Base-by-base conservation (phyloP, 2,113 vertebrate species). In the Semnopithecus entellus region DNA sequence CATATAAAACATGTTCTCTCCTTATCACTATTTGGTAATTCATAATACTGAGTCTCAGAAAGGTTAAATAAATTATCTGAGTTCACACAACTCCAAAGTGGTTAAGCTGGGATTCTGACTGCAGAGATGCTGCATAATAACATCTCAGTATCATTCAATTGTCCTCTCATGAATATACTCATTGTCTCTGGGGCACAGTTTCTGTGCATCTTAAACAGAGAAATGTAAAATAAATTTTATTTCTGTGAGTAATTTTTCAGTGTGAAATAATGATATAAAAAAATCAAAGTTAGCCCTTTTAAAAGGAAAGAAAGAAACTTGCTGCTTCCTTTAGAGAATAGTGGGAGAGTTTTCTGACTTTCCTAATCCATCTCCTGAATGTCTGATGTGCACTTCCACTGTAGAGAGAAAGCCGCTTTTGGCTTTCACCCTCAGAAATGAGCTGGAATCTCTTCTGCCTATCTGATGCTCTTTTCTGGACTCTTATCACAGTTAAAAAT, bases 161-260 rank as follows among this genome's bases (percentile, higher is more conserved):
- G 9, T 3, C 40, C 38, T 84, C 27, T 93, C 43, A 78, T 61
- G 89, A 97, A 85, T 85, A 91, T 2, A 8, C 25, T 96, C 73
- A 43, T 75, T 94, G 97, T 80, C 0, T 0, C 30, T 82, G 25
- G 9, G 52, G 91, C 55, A 91, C 40, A 95, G 38, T 78, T 90
- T 96, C 95, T 52, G 61, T 64, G 75, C 6, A 70, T 76, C 38
- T 88, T 1, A 0, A 68, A 57, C 22, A 86, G 78, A 79, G 22
- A 57, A 72, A 88, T 70, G 6, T 84, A 88, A 95, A 97, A 64
- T 25, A 95, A 75, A 95, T 45, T 72, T n/a, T 90, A 94, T 96
- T 93, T 92, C 55, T 91, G 10, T 97, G 52, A 68, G 30, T n/a
- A 93, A 84, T 80, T 96, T 61, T 90, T 97, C 82, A 95, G 50